Evolutionary conservation across 2,888 invertebrate genomes (phyloP).

Genomic region (Kuschelorhynchus macadamiae): DNA sequence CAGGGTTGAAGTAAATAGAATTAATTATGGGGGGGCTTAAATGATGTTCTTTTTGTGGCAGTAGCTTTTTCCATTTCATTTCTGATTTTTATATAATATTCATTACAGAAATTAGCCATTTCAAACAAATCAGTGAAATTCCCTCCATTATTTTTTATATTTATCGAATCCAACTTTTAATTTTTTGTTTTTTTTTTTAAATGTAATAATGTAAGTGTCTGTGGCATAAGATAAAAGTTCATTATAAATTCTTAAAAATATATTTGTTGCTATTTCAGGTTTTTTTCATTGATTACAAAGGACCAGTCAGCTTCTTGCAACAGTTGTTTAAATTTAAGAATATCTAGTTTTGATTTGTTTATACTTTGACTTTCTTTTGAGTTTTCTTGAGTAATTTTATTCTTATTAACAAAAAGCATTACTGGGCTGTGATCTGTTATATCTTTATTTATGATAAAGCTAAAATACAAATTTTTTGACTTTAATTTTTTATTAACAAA

Average conservation of each 20-base stretch:
- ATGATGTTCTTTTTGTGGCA: background rate
- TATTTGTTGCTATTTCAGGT: background rate
- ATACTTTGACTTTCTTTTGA: background rate
- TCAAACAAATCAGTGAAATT: background rate
- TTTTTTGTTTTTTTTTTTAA: no score
- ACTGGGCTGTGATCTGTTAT: no score
- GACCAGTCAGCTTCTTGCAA: no score
- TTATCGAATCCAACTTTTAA: background rate
- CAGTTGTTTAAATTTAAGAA: background rate
- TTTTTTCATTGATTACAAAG: background rate
- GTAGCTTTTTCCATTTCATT: background rate
- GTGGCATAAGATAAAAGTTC: no score
- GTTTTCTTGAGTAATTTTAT: no score
- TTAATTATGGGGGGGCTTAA: background rate
- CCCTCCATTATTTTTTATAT: background rate
- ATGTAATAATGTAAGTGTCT: no score
- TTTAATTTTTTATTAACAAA: slow-evolving; percentile 1
- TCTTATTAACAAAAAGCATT: no score
- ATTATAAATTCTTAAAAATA: background rate
- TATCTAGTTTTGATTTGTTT: background rate
- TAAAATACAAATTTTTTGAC: no score
- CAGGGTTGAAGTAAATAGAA: background rate
- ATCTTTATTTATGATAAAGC: no score
- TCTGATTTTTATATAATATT: background rate
- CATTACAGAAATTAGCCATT: background rate